Percentiles rank a stretch among this genome's conserved stretches.
Conservation (phyloP, 2,797 vertebrate genomes). For the Triplophysa yarkandensis region DNA sequence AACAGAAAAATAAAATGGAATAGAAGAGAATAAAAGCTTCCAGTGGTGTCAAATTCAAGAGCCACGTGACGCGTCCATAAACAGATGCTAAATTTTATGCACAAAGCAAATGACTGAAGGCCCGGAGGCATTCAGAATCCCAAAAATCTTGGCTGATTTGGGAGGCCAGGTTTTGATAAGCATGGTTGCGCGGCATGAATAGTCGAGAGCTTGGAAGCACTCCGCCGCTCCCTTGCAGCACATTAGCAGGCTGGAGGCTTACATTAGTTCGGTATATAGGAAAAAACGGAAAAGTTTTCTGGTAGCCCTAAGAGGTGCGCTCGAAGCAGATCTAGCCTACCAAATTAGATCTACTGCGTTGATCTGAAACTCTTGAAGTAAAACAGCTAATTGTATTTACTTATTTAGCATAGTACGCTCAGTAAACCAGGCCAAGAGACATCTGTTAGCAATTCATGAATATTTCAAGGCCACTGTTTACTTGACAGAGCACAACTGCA, state of each 20-base stretch:
- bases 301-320: conserved; percentile 44
- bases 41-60: conserved; percentile 56
- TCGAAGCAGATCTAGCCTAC: conserved; percentile 38
- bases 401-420: conserved; percentile 55
- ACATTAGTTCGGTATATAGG: conserved; percentile 33
- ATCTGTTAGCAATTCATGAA: conserved; percentile 58
- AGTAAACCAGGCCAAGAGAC: conserved; percentile 49
- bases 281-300: conserved; percentile 49
- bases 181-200: conserved; percentile 40
- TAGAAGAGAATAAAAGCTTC: conserved; percentile 30
- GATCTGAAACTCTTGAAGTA: conserved; percentile 47
- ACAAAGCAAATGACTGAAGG: conserved; percentile 61
- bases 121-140: conserved; percentile 55
- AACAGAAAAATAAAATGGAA: conserved; percentile 43
- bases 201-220: conserved; percentile 48
- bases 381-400: conserved; percentile 60
- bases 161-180: conserved; percentile 55
- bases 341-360: conserved; percentile 49
- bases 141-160: conserved; percentile 60
- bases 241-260: conserved; percentile 51
- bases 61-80: conserved; percentile 65
- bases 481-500: conserved; percentile 43
- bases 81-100: conserved; percentile 67
- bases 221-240: conserved; percentile 47
- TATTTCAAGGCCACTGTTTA: conserved; percentile 60